phyloP scores from a whole-genome alignment of 2,113 vertebrate species.

The Phalacrocorax brasilianus region DNA sequence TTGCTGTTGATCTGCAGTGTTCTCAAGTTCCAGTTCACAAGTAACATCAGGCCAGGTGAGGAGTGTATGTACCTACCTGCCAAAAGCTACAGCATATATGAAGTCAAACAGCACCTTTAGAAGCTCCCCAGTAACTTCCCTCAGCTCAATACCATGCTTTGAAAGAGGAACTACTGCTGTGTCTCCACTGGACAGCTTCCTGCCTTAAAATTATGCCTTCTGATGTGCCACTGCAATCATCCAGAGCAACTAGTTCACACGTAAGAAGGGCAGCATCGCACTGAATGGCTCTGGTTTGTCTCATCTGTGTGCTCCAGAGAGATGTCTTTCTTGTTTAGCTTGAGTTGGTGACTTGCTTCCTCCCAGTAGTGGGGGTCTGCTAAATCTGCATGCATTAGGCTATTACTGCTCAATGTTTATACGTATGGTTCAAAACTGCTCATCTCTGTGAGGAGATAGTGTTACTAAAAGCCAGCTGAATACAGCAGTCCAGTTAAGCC shows the following conservation, averaged over 20 bases:
- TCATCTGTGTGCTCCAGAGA: not conserved
- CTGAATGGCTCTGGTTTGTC: not conserved
- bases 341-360: not conserved
- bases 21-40: not conserved
- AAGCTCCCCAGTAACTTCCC: not conserved
- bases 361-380: not conserved
- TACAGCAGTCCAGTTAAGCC: not conserved
- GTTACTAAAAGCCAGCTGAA: not conserved
- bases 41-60: not conserved
- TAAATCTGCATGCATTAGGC: not conserved
- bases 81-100: not conserved
- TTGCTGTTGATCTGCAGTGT: not conserved
- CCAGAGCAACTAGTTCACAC: not conserved
- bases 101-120: not conserved
- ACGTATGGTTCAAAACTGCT: not conserved
- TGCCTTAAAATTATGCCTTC: not conserved
- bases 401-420: not conserved
- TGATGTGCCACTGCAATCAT: not conserved
- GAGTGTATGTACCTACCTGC: not conserved
- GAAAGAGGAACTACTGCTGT: not conserved
- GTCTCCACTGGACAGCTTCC: not conserved
- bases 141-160: not conserved
- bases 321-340: not conserved
- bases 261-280: fast-evolving
- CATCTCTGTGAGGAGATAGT: fast-evolving